phyloP scores from a whole-genome alignment of 1,140 invertebrate genomes.

The Leptinotarsa texana region DNA sequence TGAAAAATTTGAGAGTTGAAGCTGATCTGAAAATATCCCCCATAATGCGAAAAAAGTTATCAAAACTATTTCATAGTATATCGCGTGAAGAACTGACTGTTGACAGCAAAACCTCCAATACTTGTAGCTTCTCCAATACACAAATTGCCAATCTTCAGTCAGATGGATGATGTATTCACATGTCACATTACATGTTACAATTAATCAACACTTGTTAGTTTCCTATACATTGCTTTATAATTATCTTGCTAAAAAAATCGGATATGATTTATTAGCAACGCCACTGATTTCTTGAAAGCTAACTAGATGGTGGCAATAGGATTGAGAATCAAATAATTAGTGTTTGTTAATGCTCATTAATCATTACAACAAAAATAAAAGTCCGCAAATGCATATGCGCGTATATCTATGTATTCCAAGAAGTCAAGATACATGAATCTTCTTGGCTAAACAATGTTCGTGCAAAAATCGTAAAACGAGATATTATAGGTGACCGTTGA shows the following conservation, averaged over 20 bases:
- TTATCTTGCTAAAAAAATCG: background rate
- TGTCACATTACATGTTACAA: background rate
- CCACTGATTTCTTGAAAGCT: slow-evolving; percentile 5
- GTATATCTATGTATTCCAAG: slow-evolving; percentile 1
- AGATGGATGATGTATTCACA: background rate
- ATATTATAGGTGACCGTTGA: background rate
- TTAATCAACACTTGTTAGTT: slow-evolving; percentile 3
- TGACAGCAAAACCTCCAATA: background rate
- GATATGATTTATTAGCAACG: slow-evolving; percentile 8
- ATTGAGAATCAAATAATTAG: slow-evolving; percentile 4
- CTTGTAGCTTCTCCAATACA: background rate
- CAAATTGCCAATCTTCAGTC: background rate
- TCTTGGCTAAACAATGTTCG: background rate
- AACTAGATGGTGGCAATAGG: slow-evolving; percentile 5
- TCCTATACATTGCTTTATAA: background rate
- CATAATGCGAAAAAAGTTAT: too few species aligned
- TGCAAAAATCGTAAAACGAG: background rate
- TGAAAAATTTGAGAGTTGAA: too few species aligned
- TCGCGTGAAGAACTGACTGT: background rate
- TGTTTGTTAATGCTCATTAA: slow-evolving; percentile 9
- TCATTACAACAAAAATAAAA: slow-evolving; percentile 6
- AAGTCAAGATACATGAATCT: background rate
- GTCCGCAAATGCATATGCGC: background rate
- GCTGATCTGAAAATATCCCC: too few species aligned
- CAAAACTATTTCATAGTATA: too few species aligned